Percentiles rank a stretch among this genome's conserved stretches.
Conservation (phyloP, 2,888 invertebrate genomes). For the Leptopilina syphax region DNA sequence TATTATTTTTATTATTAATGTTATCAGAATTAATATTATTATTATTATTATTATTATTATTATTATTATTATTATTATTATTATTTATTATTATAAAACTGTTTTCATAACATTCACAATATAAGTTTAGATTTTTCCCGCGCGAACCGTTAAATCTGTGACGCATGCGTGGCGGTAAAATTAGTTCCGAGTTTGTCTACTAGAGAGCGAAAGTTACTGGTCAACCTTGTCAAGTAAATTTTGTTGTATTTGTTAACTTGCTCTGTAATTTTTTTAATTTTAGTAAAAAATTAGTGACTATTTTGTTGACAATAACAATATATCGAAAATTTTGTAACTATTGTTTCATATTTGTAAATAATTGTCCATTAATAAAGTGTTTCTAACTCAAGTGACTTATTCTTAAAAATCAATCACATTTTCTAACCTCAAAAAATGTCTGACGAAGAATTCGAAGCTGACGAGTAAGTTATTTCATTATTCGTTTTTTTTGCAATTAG, state of each 20-base stretch:
- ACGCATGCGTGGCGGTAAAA: no score
- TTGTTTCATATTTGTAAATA: neutral
- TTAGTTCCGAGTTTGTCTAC: neutral
- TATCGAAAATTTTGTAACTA: neutral
- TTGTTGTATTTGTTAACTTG: neutral
- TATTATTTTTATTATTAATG: no score
- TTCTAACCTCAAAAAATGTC: constrained; percentile 80
- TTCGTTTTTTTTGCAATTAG: neutral
- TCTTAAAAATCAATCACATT: neutral
- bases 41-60: no score
- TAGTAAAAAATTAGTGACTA: neutral
- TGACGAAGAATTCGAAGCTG: constrained; percentile 91
- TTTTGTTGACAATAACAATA: neutral
- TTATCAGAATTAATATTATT: no score
- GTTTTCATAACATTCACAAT: no score
- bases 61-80: no score
- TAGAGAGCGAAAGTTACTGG: neutral
- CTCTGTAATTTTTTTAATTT: neutral
- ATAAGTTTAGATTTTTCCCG: no score
- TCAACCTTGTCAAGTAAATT: neutral
- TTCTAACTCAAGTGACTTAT: neutral
- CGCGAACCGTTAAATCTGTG: no score
- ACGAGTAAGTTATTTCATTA: constrained; percentile 81
- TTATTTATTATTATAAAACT: no score
- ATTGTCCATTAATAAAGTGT: neutral